Evolutionary conservation across 2,113 vertebrate genomes (phyloP), one percentile per base, ranked within the genome.

Genomic region (Gymnocephalus cernua): DNA sequence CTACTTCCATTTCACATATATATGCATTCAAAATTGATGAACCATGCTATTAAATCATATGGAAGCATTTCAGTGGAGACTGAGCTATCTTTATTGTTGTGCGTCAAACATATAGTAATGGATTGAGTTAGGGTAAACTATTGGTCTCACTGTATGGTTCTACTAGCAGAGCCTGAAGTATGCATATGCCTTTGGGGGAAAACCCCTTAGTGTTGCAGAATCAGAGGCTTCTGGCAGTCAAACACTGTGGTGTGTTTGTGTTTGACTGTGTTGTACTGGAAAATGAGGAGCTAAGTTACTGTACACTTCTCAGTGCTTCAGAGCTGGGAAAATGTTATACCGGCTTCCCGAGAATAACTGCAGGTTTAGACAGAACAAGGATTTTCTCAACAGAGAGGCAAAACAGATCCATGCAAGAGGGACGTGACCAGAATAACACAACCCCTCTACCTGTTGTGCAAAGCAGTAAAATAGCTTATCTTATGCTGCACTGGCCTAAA

Each of bases 11-110:
- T 90, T 84, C 79, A 85, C 77, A 81, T 85, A 84, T 74, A 84
- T 74, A 83, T 76, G 35, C 68, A 91, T 94, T 79, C 92, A 93
- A 92, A 78, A 93, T 92, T 35, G 16, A 94, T 91, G 79, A 88
- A 47, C 35, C 51, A 25, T 38, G 68, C 71, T 58, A 69, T 70
- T 79, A 70, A 77, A 85, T 86, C 76, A 85, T 79, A 78, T 64
- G 56, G 64, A 72, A 63, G 68, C 73, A 80, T 76, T 89, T 86
- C 68, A 79, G 65, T 73, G 59, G 78, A 78, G 71, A 83, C 38
- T 7, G 25, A 82, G 84, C 53, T n/a, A 19, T 77, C 54, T 76
- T 63, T 70, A 61, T 77, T 82, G 85, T 53, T 50, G 70, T 71
- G 44, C 70, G 68, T 71, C 67, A 82, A 79, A 82, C 51, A 75